phyloP scores from a whole-genome alignment of 64 coral and sea anemone genomes.

The Pocillopora damicornis region DNA sequence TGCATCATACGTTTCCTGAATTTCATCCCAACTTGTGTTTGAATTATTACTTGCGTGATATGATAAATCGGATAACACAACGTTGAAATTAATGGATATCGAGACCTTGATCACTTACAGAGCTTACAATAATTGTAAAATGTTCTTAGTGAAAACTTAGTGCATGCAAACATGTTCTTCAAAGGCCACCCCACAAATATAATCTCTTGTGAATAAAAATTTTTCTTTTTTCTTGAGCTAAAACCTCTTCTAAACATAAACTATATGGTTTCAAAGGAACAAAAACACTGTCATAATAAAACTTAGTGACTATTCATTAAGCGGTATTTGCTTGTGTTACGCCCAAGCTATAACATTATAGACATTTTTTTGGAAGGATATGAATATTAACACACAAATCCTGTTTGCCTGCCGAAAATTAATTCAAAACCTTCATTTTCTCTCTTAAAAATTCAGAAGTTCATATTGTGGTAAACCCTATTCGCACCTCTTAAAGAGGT shows the following conservation, averaged over 20 bases:
- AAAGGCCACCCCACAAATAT: neutral
- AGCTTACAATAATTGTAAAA: neutral
- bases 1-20: too few relatives aligned
- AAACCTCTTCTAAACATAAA: neutral
- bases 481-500: neutral
- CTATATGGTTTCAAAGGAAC: neutral
- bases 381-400: conserved; percentile 10
- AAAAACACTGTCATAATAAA: neutral
- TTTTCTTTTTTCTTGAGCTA: too few relatives aligned
- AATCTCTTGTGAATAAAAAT: neutral
- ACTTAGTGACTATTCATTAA: conserved; percentile 1
- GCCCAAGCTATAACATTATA: neutral
- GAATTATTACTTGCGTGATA: too few relatives aligned
- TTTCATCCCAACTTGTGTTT: too few relatives aligned
- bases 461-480: neutral
- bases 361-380: neutral
- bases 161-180: neutral
- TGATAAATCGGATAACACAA: neutral
- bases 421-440: neutral
- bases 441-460: neutral
- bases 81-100: neutral
- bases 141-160: neutral
- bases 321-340: neutral
- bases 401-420: neutral
- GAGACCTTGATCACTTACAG: neutral